These are phyloP conservation scores for Cyanoramphus novaezelandiae DNA, from an alignment of 2,113 vertebrate genomes.

Conservation along the genomic window DNA sequence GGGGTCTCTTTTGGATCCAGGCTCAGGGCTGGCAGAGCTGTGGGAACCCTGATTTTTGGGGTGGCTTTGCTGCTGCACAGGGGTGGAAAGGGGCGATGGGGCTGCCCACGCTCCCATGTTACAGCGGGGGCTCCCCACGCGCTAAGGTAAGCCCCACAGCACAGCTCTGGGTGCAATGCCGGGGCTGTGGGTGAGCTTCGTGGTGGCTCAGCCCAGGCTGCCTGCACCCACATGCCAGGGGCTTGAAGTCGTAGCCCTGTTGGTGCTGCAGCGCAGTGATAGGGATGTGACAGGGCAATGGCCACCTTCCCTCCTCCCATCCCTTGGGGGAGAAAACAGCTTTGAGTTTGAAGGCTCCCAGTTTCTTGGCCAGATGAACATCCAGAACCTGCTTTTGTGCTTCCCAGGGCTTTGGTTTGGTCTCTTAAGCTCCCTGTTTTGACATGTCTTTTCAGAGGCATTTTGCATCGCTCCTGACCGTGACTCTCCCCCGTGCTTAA, in stretches of 20 bases:
- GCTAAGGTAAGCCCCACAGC: background rate
- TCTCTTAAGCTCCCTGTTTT: background rate
- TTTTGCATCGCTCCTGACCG: fast-evolving
- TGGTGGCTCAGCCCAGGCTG: background rate
- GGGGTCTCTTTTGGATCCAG: background rate
- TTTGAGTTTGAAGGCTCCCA: background rate
- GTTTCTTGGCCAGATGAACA: background rate
- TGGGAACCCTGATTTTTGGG: background rate
- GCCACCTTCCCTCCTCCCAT: background rate
- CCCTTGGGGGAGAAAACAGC: background rate
- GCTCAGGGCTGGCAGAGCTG: background rate
- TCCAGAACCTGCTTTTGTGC: background rate
- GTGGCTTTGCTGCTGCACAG: background rate
- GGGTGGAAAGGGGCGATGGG: background rate
- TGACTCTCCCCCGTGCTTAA: background rate
- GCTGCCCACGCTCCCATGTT: too few species aligned
- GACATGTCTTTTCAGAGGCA: background rate
- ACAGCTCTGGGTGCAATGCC: fast-evolving
- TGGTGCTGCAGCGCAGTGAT: background rate
- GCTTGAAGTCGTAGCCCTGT: fast-evolving
- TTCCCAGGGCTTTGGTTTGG: background rate
- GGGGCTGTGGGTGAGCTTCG: fast-evolving
- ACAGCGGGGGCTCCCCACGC: background rate
- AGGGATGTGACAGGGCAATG: background rate
- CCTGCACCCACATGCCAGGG: fast-evolving